phyloP scores from a whole-genome alignment of 1,140 invertebrate species.

The Frieseomelitta varia region DNA sequence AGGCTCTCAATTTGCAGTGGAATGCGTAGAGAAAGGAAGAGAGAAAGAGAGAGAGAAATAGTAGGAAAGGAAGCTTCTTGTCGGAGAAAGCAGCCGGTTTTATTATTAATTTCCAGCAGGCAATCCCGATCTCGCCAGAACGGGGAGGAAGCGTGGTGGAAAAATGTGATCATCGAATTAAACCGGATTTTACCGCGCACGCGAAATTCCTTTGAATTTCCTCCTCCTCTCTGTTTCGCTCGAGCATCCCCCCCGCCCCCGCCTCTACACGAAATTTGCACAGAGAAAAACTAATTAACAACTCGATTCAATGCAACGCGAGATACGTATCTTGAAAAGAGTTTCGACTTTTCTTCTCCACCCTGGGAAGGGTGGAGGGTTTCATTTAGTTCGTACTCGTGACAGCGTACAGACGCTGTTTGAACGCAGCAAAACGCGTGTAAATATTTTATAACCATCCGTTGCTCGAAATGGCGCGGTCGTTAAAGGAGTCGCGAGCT shows the following conservation, averaged over 20 bases:
- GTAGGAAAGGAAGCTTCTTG: background rate
- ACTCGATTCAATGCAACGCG: constrained; percentile 1
- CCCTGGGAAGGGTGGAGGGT: background rate
- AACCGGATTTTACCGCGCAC: background rate
- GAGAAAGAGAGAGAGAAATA: background rate
- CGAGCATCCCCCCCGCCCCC: too few relatives aligned
- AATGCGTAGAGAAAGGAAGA: background rate
- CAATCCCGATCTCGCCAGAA: background rate
- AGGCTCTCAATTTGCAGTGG: constrained; percentile 10
- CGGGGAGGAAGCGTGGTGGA: background rate
- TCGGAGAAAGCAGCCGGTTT: background rate
- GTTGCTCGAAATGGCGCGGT: too few relatives aligned
- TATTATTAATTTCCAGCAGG: constrained; percentile 18
- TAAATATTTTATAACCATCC: background rate
- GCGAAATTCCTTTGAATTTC: constrained; percentile 1
- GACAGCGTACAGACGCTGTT: background rate
- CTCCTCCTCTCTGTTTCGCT: background rate
- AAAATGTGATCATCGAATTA: constrained; percentile 24
- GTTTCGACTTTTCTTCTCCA: background rate
- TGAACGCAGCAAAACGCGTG: background rate
- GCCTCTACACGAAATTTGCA: background rate
- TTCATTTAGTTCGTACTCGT: background rate
- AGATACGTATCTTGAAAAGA: background rate
- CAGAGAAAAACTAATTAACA: background rate
- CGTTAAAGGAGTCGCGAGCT: background rate